Base-by-base conservation (phyloP, 92 coral and sea anemone genomes). In the Phymanthus crucifer region DNA sequence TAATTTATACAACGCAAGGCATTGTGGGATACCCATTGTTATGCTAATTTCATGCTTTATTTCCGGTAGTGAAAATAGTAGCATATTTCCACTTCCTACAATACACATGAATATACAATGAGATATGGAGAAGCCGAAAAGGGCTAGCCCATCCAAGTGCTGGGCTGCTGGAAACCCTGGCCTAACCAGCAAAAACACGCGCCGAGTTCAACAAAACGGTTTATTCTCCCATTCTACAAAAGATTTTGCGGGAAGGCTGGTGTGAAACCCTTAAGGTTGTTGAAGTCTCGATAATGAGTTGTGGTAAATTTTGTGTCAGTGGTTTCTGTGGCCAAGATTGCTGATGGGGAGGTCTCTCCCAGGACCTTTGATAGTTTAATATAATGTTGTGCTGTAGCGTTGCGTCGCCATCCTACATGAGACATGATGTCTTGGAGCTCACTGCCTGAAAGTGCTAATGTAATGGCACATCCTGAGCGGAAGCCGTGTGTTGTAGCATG, bases 381-480 rank as follows among this genome's bases (percentile, higher is more conserved):
- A 66, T 87, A 87, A 24, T 83, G 72, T 7, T 43, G 9, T 3
- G 87, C 90, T 5, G 83, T 82, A 3, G 29, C 29, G 23, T 76
- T n/a, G 21, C 26, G 14, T 17, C 75, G 45, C 92, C 88, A 84
- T 0, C 89, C 88, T 9, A 84, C 80, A 70, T 88, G 89, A 12
- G 83, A 33, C 80, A 88, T 73, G 32, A 71, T 73, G 66, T 88
- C 92, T 4, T 82, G 86, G 11, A 88, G 78, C 11, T 47, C 21
- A 11, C 85, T 72, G 7, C 89, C 92, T 13, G 85, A 65, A 29
- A 84, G 80, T 23, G 78, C 71, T 6, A 88, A 65, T 13, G 88
- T 52, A 9, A 83, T 73, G 47, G 81, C 86, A 16, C 88, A 79
- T 0, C 91, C 91, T 12, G 38, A 31, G 3, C 88, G 76, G 66